phyloP scores from a whole-genome alignment of 1,140 invertebrate species.

The Cecropterus lyciades region DNA sequence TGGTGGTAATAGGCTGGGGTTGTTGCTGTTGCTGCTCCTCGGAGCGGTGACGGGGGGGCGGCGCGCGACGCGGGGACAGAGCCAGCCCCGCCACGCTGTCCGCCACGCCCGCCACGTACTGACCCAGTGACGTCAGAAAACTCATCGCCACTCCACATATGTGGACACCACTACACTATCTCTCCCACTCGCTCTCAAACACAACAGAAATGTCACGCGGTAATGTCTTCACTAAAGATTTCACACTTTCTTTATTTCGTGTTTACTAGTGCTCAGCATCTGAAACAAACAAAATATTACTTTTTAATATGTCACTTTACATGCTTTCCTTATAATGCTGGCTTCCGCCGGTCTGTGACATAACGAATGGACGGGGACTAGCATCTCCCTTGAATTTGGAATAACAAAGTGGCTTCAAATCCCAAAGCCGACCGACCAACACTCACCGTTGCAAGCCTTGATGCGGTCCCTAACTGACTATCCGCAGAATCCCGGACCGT shows the following conservation, averaged over 20 bases:
- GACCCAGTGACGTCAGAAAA: slow-evolving; percentile 92
- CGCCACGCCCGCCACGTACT: slow-evolving; percentile 89
- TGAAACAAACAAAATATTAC: slow-evolving; percentile 4
- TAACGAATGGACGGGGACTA: too few relatives aligned
- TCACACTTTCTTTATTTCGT: neutral
- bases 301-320: too few relatives aligned
- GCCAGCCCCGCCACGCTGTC: slow-evolving; percentile 91
- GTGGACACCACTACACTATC: slow-evolving; percentile 13
- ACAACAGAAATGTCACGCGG: neutral
- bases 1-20: slow-evolving; percentile 68
- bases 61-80: slow-evolving; percentile 91
- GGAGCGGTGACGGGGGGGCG: slow-evolving; percentile 88
- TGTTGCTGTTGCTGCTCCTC: slow-evolving; percentile 74
- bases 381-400: too few relatives aligned
- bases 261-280: neutral
- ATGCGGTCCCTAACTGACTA: too few relatives aligned
- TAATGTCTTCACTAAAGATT: neutral
- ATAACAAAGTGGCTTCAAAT: too few relatives aligned
- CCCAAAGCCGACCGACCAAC: too few relatives aligned
- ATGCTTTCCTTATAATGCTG: too few relatives aligned
- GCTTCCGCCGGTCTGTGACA: too few relatives aligned
- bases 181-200: neutral
- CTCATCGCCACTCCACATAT: slow-evolving; percentile 86
- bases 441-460: too few relatives aligned
- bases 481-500: too few relatives aligned